A percentile compares a stretch with the other conserved stretches of the same genome.
Conservation (phyloP, 2,797 vertebrate species). For the Margarornis squamiger region DNA sequence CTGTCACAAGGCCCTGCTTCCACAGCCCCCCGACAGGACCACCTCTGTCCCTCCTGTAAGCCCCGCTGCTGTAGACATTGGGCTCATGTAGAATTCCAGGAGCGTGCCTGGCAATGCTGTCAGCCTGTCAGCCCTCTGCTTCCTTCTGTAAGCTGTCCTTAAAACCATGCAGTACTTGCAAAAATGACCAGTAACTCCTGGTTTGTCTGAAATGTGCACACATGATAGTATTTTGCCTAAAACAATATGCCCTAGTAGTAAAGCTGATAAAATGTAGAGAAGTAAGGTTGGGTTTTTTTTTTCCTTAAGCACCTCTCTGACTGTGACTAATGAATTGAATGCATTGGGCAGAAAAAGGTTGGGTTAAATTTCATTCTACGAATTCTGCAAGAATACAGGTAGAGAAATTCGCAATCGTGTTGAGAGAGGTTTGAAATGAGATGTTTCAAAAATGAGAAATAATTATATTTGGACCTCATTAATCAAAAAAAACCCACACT, state of each 20-base stretch:
- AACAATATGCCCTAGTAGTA: background rate
- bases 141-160: background rate
- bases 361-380: background rate
- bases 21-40: background rate
- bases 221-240: accelerated
- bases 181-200: background rate
- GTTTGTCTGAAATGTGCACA: background rate
- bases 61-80: accelerated
- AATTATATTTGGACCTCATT: background rate
- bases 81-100: background rate
- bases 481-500: background rate
- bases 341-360: background rate
- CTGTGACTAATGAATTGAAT: background rate
- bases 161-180: accelerated
- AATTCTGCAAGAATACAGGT: background rate
- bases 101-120: accelerated
- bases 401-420: background rate
- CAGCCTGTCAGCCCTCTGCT: accelerated
- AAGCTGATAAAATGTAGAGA: background rate
- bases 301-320: background rate
- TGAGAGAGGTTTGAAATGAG: background rate
- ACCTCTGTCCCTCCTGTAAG: background rate
- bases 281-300: background rate
- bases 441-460: background rate
- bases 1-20: background rate